Evolutionary conservation across 1,140 invertebrate species (phyloP), one percentile per base, ranked within the genome.

Genomic region (Drosophila pectinifera): DNA sequence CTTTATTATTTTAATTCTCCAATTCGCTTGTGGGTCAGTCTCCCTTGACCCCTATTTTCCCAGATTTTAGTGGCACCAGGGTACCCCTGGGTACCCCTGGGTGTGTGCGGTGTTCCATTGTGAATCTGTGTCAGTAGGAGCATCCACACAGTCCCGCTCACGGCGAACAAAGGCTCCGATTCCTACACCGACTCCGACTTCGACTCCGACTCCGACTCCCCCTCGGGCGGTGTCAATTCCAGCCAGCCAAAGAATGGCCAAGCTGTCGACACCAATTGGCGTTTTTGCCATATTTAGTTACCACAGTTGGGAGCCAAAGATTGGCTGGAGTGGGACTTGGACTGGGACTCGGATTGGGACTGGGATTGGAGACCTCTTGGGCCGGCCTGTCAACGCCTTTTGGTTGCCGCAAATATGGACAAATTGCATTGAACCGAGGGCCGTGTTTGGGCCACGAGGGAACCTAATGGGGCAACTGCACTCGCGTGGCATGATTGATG

Each of bases 251-350:
- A 69, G 67, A 70, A 70, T 56, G 41, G 67, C 34, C 49, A 1
- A 69, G 67, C 41, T 69, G 63, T 53, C 67, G 72, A 42, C 72
- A 65, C 73, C 73, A 75, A 75, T 75, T 65, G 46, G 72, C 46
- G 72, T 56, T 75, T 65, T 81, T 69, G 59, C 81, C 81, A 85
- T 85, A 86, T 85, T 86, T 75, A 85, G 81, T 81, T 86, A 81
- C 82, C 51, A 62, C 58, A 22, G 16, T 14, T 46, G 39, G 11
- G 34, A 16, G 14, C 10, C 8, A 41, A 16, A 16, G n/a, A 55
- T 45, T 36, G 53, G 53, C 2, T 3, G 8, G 46, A 24, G 6
- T 58, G 20, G 20, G 22, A 22, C 22, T 22, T 1, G 22, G 22
- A 22, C 4, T 22, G 22, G 22, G 22, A 22, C 4, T 22, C 2